These are phyloP conservation scores for Eucidaris tribuloides DNA, from an alignment of 35 echinoderm and acorn worm species.

Conservation along the genomic window DNA sequence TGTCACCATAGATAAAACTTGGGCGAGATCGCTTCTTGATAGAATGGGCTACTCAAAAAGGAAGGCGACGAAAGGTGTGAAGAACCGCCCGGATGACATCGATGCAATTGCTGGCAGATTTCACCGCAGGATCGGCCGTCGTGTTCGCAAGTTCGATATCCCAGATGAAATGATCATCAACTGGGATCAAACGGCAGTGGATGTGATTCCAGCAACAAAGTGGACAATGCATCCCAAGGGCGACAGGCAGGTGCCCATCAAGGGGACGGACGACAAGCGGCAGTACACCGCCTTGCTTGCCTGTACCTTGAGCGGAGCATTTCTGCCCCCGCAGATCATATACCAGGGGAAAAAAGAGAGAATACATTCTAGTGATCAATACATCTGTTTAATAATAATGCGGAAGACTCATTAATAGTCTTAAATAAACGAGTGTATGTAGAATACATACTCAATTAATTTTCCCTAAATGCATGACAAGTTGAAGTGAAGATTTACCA, in stretches of 20 bases:
- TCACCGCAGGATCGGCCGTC: background rate
- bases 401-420: no score
- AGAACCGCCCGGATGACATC: slow-evolving; percentile 9
- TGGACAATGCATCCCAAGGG: slow-evolving; percentile 29
- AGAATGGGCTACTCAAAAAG: slow-evolving; percentile 40
- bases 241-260: slow-evolving; percentile 12
- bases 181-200: slow-evolving; percentile 40
- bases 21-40: slow-evolving; percentile 29
- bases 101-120: slow-evolving; percentile 5
- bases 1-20: background rate
- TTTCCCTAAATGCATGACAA: no score
- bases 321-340: slow-evolving; percentile 44
- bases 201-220: background rate
- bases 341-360: slow-evolving; percentile 40
- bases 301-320: background rate
- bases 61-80: slow-evolving; percentile 31
- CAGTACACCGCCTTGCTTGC: slow-evolving; percentile 33
- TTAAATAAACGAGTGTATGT: no score
- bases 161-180: slow-evolving; percentile 33
- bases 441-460: no score
- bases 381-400: no score
- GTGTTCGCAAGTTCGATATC: slow-evolving; percentile 29
- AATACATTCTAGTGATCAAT: no score
- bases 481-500: no score
- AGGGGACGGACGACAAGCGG: slow-evolving; percentile 27